phyloP scores from a whole-genome alignment of 2,113 vertebrate species.

The Callipepla californica region DNA sequence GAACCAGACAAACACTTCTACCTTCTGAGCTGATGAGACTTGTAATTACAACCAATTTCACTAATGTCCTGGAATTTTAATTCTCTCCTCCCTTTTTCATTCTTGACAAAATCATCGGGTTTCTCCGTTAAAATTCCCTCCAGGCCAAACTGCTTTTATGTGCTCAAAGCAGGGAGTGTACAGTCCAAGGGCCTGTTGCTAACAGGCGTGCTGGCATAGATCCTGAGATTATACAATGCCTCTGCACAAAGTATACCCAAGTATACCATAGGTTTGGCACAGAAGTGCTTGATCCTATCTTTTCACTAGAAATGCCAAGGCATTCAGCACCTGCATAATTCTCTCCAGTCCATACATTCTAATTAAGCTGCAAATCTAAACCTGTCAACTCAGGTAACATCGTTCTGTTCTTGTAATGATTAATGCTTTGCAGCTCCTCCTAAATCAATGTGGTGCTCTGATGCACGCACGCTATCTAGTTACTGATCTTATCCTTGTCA shows the following conservation, averaged over 20 bases:
- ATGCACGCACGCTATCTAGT: too few relatives aligned
- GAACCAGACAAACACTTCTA: constrained; percentile 45
- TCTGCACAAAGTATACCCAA: not conserved
- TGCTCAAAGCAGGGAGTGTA: not conserved
- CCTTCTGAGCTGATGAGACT: constrained; percentile 45
- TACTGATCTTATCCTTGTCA: not conserved
- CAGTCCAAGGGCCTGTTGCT: not conserved
- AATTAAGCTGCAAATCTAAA: not conserved
- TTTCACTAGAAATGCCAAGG: not conserved
- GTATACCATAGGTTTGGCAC: constrained; percentile 4
- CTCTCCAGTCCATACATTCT: not conserved
- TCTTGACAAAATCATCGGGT: constrained; percentile 28
- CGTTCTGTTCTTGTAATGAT: not conserved
- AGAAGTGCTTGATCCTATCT: not conserved
- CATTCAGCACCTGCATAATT: not conserved
- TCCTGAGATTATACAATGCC: not conserved
- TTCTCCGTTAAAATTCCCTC: constrained; percentile 48
- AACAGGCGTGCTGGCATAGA: constrained; percentile 26
- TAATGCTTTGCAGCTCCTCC: not conserved
- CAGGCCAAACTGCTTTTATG: constrained; percentile 19
- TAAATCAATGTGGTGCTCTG: not conserved
- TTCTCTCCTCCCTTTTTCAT: constrained; percentile 1
- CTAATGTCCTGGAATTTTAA: constrained; percentile 41
- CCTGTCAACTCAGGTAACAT: not conserved
- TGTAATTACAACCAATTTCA: constrained; percentile 44